A percentile compares a stretch with the other conserved stretches of the same genome.
phyloP scores from a whole-genome alignment of 1,140 invertebrate genomes.

The Helicoverpa armigera region DNA sequence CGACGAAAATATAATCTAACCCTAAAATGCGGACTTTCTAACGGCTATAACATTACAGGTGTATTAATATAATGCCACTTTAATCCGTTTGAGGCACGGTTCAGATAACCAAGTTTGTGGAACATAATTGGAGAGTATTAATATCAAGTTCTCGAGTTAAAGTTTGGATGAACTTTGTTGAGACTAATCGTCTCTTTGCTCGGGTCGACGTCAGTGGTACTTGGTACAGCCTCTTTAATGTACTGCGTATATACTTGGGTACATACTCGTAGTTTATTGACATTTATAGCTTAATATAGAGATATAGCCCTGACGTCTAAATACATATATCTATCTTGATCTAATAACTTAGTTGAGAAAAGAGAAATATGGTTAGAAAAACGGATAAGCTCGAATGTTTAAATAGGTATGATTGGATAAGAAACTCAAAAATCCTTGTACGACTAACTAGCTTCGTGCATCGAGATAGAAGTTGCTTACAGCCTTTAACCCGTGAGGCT shows the following conservation, averaged over 20 bases:
- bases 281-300: neutral
- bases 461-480: too few species aligned
- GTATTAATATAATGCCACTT: conserved; percentile 48
- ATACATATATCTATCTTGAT: too few species aligned
- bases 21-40: neutral
- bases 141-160: conserved; percentile 63
- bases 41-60: conserved; percentile 15
- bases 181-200: conserved; percentile 47
- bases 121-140: conserved; percentile 64
- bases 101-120: conserved; percentile 58
- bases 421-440: too few species aligned
- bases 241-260: neutral
- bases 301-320: too few species aligned
- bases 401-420: too few species aligned
- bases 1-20: neutral
- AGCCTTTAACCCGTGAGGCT: too few species aligned
- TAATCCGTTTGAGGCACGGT: conserved; percentile 49
- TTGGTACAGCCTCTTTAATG: conserved; percentile 8
- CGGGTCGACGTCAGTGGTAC: conserved; percentile 6
- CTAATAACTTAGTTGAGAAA: too few species aligned
- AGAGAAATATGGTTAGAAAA: too few species aligned
- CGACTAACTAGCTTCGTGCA: too few species aligned
- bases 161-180: conserved; percentile 51
- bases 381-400: too few species aligned
- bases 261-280: neutral